Base-by-base conservation (phyloP, 2,888 invertebrate species). In the Homarus gammarus region DNA sequence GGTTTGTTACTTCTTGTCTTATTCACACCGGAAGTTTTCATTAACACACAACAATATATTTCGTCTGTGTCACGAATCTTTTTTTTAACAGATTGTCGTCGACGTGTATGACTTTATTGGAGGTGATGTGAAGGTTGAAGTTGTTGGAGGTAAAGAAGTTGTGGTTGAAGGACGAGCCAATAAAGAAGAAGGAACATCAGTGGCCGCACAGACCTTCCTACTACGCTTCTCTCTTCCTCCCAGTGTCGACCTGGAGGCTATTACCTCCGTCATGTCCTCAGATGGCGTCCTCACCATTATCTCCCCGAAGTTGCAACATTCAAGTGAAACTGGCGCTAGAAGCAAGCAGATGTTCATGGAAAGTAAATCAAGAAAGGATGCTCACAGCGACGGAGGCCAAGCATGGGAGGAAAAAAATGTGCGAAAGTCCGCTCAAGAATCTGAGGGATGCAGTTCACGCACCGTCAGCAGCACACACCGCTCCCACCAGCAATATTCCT, bases 31-130 rank as follows among this genome's bases (percentile, higher is more conserved):
- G n/a, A 15, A 61, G 33, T 15, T 3, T 33, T 44, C 0, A 3
- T 44, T 78, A 44, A 27, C 22, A 1, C 8, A 18, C 3, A n/a
- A 8, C 2, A 78, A 78, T 49, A 44, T n/a, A 38, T 78, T 38
- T 0, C 72, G 22, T 51, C 36, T 84, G 0, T 56, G 27, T 77
- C 56, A 12, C 5, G 15, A 22, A 40, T 15, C 40, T n/a, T 31
- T 77, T 49, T 12, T 22, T 83, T 49, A 0, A 31, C 61, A 89
- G 88, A 85, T 91, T 73, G 85, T 88, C 6, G 31, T 91, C 33
- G 91, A 91, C 64, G 91, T 89, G 22, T 70, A 82, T 18, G 91
- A 90, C 78, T 91, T 91, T 75, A 79, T 85, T 5, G 84, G 77
- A 27, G 87, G 85, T 18, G 91, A 90, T 1, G 68, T 91, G 36